Evolutionary conservation across 2,888 invertebrate genomes (phyloP).

Genomic region (Biston stratarius): DNA sequence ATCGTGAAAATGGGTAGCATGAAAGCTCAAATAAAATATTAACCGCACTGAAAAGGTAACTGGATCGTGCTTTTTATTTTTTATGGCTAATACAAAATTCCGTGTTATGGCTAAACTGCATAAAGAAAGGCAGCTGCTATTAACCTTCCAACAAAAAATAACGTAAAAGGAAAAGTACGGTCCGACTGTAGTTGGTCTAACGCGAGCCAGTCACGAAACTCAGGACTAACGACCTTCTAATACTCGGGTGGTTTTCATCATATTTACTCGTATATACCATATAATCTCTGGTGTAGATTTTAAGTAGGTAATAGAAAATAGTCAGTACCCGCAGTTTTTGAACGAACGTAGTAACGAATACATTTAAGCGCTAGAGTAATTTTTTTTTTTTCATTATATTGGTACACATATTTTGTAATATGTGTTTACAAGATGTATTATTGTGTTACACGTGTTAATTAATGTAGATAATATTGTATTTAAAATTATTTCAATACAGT

Average conservation of each 20-base stretch:
- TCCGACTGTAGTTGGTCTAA: constrained; percentile 49
- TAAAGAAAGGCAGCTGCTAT: constrained; percentile 44
- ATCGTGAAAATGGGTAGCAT: constrained; percentile 17
- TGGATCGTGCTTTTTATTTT: constrained; percentile 23
- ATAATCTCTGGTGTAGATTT: background rate
- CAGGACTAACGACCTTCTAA: constrained; percentile 39
- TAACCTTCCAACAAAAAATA: constrained; percentile 48
- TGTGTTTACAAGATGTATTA: no score
- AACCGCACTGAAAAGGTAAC: constrained; percentile 6
- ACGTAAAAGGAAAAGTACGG: constrained; percentile 50
- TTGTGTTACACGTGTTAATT: no score
- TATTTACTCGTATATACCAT: constrained; percentile 4
- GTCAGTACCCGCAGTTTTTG: no score
- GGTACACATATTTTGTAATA: no score
- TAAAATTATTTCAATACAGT: no score
- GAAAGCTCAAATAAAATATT: constrained; percentile 21
- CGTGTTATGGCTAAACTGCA: constrained; percentile 33
- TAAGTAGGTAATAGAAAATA: no score
- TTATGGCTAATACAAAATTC: constrained; percentile 31
- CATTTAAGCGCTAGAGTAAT: no score
- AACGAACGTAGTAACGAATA: no score
- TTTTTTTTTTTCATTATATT: no score
- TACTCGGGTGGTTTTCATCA: constrained; percentile 19
- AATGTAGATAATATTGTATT: no score
- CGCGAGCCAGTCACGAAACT: constrained; percentile 48